Percentiles rank a stretch among this genome's conserved stretches.
phyloP scores from a whole-genome alignment of 2,113 vertebrate species.

The Tetraodon nigroviridis region DNA sequence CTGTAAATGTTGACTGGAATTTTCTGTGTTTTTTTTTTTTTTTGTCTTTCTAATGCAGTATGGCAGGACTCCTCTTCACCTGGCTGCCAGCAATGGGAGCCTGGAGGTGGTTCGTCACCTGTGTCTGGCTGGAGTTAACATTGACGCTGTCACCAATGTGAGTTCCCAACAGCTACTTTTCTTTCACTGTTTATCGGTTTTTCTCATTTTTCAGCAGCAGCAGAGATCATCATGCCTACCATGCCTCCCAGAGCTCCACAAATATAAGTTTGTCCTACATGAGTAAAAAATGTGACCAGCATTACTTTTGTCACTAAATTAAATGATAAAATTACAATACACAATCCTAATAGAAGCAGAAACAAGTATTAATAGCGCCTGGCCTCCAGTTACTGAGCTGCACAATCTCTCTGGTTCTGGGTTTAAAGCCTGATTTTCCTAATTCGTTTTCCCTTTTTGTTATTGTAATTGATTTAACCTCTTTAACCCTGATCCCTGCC shows the following conservation, averaged over 20 bases:
- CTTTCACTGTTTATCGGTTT: not conserved
- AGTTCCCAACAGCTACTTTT: constrained; percentile 51
- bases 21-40: too few species aligned
- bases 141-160: constrained; percentile 86
- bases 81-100: constrained; percentile 89
- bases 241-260: not conserved
- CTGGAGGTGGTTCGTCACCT: constrained; percentile 92
- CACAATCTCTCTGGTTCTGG: not conserved
- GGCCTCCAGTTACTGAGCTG: not conserved
- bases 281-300: not conserved
- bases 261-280: not conserved
- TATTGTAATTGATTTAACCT: constrained; percentile 19
- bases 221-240: not conserved
- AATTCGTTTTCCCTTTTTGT: constrained; percentile 5
- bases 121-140: constrained; percentile 86
- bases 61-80: constrained; percentile 88
- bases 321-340: not conserved
- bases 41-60: constrained; percentile 67
- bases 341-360: constrained; percentile 1
- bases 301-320: too few species aligned
- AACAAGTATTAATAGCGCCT: constrained; percentile 8
- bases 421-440: constrained; percentile 8
- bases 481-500: not conserved
- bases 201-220: not conserved
- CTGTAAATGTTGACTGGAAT: not conserved